These are phyloP conservation scores for Nebria ingens DNA, from an alignment of 1,140 invertebrate species.

Conservation along the genomic window DNA sequence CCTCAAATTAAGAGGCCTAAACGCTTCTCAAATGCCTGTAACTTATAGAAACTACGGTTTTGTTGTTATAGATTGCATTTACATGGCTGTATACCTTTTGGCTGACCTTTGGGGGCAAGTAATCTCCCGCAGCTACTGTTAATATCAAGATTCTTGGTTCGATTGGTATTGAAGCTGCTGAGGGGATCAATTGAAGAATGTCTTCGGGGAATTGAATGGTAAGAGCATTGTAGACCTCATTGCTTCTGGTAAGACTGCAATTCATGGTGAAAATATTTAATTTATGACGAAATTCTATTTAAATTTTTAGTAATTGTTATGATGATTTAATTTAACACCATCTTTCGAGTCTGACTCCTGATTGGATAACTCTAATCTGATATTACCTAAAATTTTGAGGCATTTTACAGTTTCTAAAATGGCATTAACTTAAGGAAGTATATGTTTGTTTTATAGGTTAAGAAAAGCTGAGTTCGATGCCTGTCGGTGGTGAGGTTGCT, in stretches of 20 bases:
- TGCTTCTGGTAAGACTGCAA: constrained; percentile 59
- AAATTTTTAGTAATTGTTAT: constrained; percentile 15
- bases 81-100: too few relatives aligned
- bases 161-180: constrained; percentile 88
- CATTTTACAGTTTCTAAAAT: neutral
- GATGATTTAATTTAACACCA: constrained; percentile 33
- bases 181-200: constrained; percentile 73
- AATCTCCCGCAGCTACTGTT: constrained; percentile 63
- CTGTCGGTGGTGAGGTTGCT: constrained; percentile 54
- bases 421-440: neutral
- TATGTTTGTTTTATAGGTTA: constrained; percentile 46
- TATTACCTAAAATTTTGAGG: too few relatives aligned
- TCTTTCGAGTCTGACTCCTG: constrained; percentile 30
- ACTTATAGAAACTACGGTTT: too few relatives aligned
- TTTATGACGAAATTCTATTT: constrained; percentile 1
- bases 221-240: constrained; percentile 87
- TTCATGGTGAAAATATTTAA: constrained; percentile 29
- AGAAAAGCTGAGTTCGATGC: constrained; percentile 71
- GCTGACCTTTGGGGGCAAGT: constrained; percentile 83
- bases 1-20: too few relatives aligned
- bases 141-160: constrained; percentile 92
- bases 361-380: neutral
- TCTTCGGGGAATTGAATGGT: constrained; percentile 77
- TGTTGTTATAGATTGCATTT: too few relatives aligned
- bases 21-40: too few relatives aligned